Percentiles rank a stretch among this genome's conserved stretches.
These are phyloP conservation scores for Caiman crocodilus DNA, from an alignment of 2,797 vertebrate species.

Conservation along the genomic window DNA sequence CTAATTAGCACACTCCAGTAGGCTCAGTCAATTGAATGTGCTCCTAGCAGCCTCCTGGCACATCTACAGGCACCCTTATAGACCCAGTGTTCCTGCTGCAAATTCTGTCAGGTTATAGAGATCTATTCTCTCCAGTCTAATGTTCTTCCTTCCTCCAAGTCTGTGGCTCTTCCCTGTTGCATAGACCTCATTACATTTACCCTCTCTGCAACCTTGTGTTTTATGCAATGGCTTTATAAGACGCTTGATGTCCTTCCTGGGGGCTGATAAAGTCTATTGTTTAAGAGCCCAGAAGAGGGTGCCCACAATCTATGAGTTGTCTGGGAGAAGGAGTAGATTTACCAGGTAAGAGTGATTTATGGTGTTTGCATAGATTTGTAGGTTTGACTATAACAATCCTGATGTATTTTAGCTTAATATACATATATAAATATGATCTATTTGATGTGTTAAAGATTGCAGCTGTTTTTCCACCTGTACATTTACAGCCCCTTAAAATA, in stretches of 20 bases:
- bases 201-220: background rate
- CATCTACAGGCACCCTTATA: background rate
- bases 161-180: background rate
- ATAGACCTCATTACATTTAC: background rate
- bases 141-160: background rate
- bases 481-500: background rate
- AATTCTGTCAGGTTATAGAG: background rate
- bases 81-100: background rate
- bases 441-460: too few species aligned
- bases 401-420: too few species aligned
- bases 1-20: too few species aligned
- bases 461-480: background rate
- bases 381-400: too few species aligned
- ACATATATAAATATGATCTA: too few species aligned
- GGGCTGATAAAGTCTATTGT: background rate
- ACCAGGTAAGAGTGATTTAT: background rate
- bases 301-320: background rate
- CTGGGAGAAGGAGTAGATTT: background rate
- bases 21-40: too few species aligned
- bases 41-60: too few species aligned
- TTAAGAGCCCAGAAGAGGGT: background rate
- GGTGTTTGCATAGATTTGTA: background rate
- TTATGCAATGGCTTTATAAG: background rate
- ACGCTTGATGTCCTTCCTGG: background rate
- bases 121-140: fast-evolving